Evolutionary conservation across 1,140 invertebrate genomes (phyloP).

Genomic region (Drosophila leontia): DNA sequence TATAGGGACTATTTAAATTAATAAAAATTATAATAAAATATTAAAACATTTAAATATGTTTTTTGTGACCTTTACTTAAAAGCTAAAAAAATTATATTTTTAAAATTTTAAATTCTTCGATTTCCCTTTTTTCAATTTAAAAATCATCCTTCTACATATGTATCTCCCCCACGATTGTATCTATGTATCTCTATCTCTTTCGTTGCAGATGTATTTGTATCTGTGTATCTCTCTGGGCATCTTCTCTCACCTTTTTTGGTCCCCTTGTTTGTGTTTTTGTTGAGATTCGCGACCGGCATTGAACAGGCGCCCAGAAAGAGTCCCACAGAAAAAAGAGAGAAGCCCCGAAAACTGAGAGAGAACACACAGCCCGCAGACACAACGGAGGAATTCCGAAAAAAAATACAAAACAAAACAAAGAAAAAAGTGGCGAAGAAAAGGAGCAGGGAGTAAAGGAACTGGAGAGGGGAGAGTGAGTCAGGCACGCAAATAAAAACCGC

Average conservation of each 20-base stretch:
- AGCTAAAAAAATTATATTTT: background rate
- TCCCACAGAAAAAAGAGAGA: conserved; percentile 18
- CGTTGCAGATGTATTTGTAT: conserved; percentile 8
- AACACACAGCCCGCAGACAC: conserved; percentile 8
- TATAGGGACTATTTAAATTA: background rate
- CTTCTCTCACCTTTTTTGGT: conserved; percentile 24
- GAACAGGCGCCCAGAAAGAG: conserved; percentile 75
- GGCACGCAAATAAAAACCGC: conserved; percentile 70
- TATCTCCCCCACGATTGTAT: background rate
- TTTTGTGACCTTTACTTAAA: too few relatives aligned
- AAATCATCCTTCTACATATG: background rate
- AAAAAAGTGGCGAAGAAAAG: conserved; percentile 31
- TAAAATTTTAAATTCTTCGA: background rate
- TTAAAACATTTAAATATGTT: too few relatives aligned
- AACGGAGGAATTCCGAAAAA: conserved; percentile 36
- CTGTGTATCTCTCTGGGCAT: conserved; percentile 17
- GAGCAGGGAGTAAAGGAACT: conserved; percentile 22
- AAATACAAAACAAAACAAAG: conserved; percentile 53
- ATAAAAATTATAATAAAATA: too few relatives aligned
- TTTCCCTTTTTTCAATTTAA: background rate
- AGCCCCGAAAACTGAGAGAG: conserved; percentile 5
- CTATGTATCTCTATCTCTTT: background rate
- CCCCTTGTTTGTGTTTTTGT: conserved; percentile 80
- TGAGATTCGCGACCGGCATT: conserved; percentile 78
- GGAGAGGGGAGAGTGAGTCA: conserved; percentile 18